Base-by-base conservation (phyloP, 2,888 invertebrate species). In the Alloscopus bannaensis region DNA sequence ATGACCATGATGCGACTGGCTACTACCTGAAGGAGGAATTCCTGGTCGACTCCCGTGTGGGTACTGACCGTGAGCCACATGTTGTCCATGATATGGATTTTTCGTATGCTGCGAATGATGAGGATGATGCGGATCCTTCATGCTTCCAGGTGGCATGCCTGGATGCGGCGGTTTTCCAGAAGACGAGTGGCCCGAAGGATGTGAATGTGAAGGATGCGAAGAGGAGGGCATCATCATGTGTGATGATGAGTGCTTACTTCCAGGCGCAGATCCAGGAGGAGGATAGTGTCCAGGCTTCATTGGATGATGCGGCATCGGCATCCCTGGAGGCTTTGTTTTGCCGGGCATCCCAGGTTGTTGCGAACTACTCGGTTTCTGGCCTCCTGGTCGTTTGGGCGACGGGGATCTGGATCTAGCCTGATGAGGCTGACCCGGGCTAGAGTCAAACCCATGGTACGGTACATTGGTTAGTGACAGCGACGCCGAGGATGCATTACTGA, bases 1-100 rank as follows among this genome's bases (percentile, higher is more conserved):
- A 65, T 80, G 82, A 57, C 82, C 59, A 31, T 82, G 82, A 72
- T 82, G 82, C 2, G 71, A 36, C 31, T 79, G 78, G 52, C 72
- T 68, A 55, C 79, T 79, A 42, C 72, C 68, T 0, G 79, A 79
- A 42, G 79, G 55, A 50, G 68, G 79, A 42, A 79, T 68, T 28
- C 71, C 71, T 16, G 79, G 71, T 47, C 79, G 66, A 31, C 60
- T 28, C 11, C 77, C 80, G 55, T 80, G 82, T 2, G 80, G 64
- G 52, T 77, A 71, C 28, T 80, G 80, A 24, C 80, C 80, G 45
- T 76, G 76, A 20, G 70, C n/a, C 6, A 40, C 36, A 66, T 80
- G 70, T 22, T 75, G 80, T 13, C 80, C 76, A n/a, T 66, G 76
- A 52, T 73, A 78, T 8, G 76, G 77, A 16, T 77, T 68, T 20